Conservation (phyloP, 2,113 vertebrate species). For the Nerophis lumbriciformis region DNA sequence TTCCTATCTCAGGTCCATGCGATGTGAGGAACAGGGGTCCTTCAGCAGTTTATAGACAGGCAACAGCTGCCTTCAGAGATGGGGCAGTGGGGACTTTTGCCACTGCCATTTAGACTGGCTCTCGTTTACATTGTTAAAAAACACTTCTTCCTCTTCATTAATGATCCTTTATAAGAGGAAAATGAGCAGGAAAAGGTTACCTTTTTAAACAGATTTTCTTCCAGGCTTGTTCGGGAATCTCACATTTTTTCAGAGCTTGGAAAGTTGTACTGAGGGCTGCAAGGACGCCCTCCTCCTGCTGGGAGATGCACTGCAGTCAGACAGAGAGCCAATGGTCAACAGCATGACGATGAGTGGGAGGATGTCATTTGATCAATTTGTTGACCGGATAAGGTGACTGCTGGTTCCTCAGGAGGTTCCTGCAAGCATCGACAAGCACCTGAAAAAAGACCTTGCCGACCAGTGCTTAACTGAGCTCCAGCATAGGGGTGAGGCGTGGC, state of each 20-base stretch:
- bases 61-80: slow-evolving; percentile 75
- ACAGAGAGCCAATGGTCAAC: slow-evolving; percentile 60
- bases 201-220: background rate
- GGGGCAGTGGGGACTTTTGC: slow-evolving; percentile 69
- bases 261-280: slow-evolving; percentile 68
- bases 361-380: background rate
- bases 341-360: slow-evolving; percentile 60
- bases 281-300: slow-evolving; percentile 70
- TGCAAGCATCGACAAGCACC: slow-evolving; percentile 70
- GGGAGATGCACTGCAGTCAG: slow-evolving; percentile 64
- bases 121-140: slow-evolving; percentile 73
- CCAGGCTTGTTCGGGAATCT: background rate
- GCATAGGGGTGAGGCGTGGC: slow-evolving; percentile 79
- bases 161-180: background rate
- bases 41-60: slow-evolving; percentile 75
- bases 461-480: slow-evolving; percentile 78
- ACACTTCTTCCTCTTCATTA: background rate
- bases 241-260: slow-evolving; percentile 60
- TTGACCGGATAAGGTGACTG: background rate
- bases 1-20: slow-evolving; percentile 59
- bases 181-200: background rate
- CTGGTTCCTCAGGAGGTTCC: slow-evolving; percentile 54
- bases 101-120: slow-evolving; percentile 78
- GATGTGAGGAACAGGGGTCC: slow-evolving; percentile 64
- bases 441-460: slow-evolving; percentile 79